Evolutionary conservation across 2,797 vertebrate species (phyloP).

Genomic region (Pangasius sanitwongsei): DNA sequence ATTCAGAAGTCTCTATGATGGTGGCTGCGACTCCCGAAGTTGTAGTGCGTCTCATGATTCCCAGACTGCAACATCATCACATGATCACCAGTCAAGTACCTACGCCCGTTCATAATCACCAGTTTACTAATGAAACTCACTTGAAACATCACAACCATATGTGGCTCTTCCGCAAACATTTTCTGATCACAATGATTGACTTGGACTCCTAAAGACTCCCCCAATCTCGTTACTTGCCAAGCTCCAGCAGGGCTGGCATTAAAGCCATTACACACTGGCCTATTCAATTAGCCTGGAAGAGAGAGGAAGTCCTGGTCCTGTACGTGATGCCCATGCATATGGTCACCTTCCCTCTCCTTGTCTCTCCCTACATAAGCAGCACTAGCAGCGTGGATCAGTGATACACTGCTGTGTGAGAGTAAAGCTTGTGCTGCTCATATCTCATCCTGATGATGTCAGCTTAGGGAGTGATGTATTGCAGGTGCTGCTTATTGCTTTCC

Average conservation of each 20-base stretch:
- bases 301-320: constrained; percentile 61
- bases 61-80: neutral
- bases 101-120: neutral
- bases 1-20: neutral
- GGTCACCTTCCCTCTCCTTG: constrained; percentile 80
- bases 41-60: neutral
- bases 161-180: neutral
- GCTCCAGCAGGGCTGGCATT: constrained; percentile 63
- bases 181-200: constrained; percentile 28
- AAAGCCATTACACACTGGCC: constrained; percentile 59
- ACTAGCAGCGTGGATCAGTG: neutral
- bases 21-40: neutral
- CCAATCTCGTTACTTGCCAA: constrained; percentile 69
- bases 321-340: constrained; percentile 79
- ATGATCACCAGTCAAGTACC: neutral
- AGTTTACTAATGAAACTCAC: neutral
- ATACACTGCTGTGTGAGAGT: constrained; percentile 31
- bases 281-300: constrained; percentile 56
- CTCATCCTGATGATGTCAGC: constrained; percentile 46
- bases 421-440: constrained; percentile 25
- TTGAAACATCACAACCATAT: neutral
- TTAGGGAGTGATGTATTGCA: constrained; percentile 47
- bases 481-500: constrained; percentile 52
- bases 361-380: constrained; percentile 60
- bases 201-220: constrained; percentile 58